Evolutionary conservation across 2,888 invertebrate species (phyloP).

Genomic region (Mythimna impura): DNA sequence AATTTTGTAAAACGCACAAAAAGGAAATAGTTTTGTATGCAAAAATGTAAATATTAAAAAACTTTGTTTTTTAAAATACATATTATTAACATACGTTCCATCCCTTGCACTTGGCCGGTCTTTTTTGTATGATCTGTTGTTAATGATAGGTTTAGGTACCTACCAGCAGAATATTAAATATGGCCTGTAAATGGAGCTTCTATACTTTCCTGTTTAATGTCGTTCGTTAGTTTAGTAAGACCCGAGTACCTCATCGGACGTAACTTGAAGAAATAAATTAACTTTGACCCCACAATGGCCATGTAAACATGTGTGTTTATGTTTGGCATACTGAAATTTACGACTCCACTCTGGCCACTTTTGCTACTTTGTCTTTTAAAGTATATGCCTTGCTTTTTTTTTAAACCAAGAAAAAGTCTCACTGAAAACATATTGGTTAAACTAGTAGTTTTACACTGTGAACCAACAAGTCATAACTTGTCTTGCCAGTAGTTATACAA

Average conservation of each 20-base stretch:
- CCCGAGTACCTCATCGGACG: conserved; percentile 39
- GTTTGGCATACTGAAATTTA: conserved; percentile 79
- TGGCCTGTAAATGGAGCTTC: conserved; percentile 15
- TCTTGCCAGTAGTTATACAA: background rate
- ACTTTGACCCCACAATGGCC: conserved; percentile 78
- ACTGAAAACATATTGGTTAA: conserved; percentile 15
- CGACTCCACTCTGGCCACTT: conserved; percentile 62
- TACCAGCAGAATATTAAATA: background rate
- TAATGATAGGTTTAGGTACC: background rate
- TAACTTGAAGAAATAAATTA: conserved; percentile 79
- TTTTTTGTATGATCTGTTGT: background rate
- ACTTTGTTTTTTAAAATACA: no score
- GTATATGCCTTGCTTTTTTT: conserved; percentile 36
- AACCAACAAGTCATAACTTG: background rate
- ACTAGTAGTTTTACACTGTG: conserved; percentile 3
- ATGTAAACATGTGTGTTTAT: conserved; percentile 82
- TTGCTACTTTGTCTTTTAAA: conserved; percentile 66
- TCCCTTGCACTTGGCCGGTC: no score
- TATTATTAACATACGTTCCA: no score
- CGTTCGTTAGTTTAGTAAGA: conserved; percentile 53
- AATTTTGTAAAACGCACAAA: no score
- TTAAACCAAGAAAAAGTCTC: conserved; percentile 24
- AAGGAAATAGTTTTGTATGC: no score
- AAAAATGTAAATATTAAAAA: no score
- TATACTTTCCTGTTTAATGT: conserved; percentile 23